Base-by-base conservation (phyloP, 2,888 invertebrate species). In the Eugnorisma glareosa region DNA sequence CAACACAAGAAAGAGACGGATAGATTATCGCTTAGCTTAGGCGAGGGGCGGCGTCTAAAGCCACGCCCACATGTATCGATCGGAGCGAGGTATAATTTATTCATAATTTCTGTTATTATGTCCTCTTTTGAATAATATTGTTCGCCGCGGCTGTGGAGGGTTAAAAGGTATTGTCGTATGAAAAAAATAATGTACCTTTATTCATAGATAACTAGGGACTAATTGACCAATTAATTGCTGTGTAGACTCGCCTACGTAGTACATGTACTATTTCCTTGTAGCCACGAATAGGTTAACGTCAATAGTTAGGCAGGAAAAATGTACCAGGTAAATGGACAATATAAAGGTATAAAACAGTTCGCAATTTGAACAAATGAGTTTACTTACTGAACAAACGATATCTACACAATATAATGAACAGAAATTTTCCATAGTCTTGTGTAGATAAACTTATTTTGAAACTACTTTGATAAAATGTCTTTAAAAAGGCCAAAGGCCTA, bases 31-130 rank as follows among this genome's bases (percentile, higher is more conserved):
- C 87, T 70, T 79, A 82, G 85, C 84, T 85, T 86, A 82, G 84
- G 73, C 77, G 83, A 77, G 81, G 85, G 92, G 93, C 90, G 87
- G 88, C 61, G 77, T 40, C 18, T 54, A 73, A 40, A 54, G 70
- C 92, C 94, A 94, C 95, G 95, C 95, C 95, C 88, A 89, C 82
- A 83, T 73, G 81, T 93, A 95, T 95, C 94, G 96, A 96, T 95
- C 89, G 77, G 45, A 90, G 88, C 82, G 80, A 79, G 77, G 85
- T 87, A 93, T 95, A 94, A 95, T 94, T 95, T 95, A 95, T 96
- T 95, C 95, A 96, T 95, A 95, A 93, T 94, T 93, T 90, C 91
- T 92, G 91, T 93, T 93, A 93, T 92, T 89, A 88, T 88, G 88
- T 88, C 88, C 87, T 88, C 84, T 86, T 89, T 89, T 76, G 84